Evolutionary conservation across 1,140 invertebrate species (phyloP).

Genomic region (Eumeta japonica): DNA sequence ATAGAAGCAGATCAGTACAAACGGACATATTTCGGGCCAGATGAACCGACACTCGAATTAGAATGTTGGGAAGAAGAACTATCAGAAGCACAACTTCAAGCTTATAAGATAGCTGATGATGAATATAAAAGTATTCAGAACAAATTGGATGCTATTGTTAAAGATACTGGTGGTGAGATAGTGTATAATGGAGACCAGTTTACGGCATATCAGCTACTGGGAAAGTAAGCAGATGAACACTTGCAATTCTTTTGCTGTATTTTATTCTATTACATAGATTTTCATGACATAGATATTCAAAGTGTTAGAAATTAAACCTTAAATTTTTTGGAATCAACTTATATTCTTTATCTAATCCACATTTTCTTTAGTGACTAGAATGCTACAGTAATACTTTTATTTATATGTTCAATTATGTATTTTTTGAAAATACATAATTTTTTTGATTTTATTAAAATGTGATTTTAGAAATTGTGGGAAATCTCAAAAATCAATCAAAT

Average conservation of each 20-base stretch:
- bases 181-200: constrained; percentile 62
- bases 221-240: constrained; percentile 48
- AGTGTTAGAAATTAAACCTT: too few relatives aligned
- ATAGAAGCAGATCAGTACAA: constrained; percentile 51
- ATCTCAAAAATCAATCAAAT: too few relatives aligned
- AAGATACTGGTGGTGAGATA: constrained; percentile 60
- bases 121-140: constrained; percentile 63
- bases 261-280: not conserved
- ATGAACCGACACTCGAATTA: constrained; percentile 61
- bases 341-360: too few relatives aligned
- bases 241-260: constrained; percentile 1
- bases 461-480: too few relatives aligned
- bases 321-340: too few relatives aligned
- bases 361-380: too few relatives aligned
- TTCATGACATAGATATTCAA: constrained; percentile 1
- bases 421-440: too few relatives aligned
- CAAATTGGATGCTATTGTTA: constrained; percentile 58
- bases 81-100: constrained; percentile 60
- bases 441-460: too few relatives aligned
- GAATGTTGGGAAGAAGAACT: constrained; percentile 69
- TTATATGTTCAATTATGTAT: too few relatives aligned
- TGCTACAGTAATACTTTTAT: too few relatives aligned
- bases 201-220: constrained; percentile 59
- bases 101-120: constrained; percentile 58
- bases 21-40: constrained; percentile 50